Evolutionary conservation across 2,113 vertebrate genomes (phyloP).

Genomic region (Pseudorectes ferrugineus): DNA sequence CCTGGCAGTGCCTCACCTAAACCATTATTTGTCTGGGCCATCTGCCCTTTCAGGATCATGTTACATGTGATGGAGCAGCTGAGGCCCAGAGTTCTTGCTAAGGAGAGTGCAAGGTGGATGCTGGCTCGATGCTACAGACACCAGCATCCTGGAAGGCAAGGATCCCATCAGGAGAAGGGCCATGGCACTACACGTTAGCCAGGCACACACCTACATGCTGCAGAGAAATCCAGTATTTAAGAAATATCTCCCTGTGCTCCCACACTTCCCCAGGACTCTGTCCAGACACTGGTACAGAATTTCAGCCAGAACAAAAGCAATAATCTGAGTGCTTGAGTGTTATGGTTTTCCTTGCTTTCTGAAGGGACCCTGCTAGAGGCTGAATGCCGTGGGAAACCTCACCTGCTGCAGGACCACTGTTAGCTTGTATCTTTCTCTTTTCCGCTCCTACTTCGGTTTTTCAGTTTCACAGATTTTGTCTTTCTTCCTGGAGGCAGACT

Average conservation of each 20-base stretch:
- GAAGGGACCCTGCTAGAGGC: neutral
- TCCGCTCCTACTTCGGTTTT: neutral
- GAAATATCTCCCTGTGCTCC: neutral
- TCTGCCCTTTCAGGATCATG: neutral
- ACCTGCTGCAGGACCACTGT: neutral
- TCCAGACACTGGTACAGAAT: neutral
- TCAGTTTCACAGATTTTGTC: neutral
- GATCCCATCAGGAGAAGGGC: neutral
- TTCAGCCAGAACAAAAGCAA: neutral
- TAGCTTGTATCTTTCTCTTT: neutral
- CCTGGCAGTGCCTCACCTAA: neutral
- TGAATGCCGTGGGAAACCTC: neutral
- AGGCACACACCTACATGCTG: neutral
- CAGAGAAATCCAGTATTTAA: neutral
- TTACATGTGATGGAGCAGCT: fast-evolving
- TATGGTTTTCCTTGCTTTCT: neutral
- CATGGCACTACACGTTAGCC: neutral
- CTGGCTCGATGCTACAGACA: fast-evolving
- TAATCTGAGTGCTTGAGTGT: neutral
- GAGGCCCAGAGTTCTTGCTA: neutral
- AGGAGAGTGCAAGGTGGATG: fast-evolving
- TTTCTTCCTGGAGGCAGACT: neutral
- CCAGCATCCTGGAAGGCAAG: neutral
- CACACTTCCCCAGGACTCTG: neutral
- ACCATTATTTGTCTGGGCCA: neutral